Evolutionary conservation across 2,113 vertebrate species (phyloP).

Genomic region (Numenius arquata): DNA sequence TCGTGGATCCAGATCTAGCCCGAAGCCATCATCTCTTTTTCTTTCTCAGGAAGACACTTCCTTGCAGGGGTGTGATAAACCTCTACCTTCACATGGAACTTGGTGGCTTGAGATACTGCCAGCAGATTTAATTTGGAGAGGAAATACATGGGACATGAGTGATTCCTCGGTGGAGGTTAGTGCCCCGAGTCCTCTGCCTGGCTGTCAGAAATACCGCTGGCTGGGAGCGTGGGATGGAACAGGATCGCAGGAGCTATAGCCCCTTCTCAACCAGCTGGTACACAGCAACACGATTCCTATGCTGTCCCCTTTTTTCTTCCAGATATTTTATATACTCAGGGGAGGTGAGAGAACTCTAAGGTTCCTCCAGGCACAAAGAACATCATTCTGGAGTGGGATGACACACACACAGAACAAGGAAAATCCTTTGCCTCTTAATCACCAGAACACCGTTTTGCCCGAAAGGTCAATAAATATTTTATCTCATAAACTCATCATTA

Average conservation of each 20-base stretch:
- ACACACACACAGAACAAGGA: background rate
- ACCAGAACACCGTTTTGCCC: background rate
- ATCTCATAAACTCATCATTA: background rate
- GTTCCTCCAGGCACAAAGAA: background rate
- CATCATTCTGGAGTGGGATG: background rate
- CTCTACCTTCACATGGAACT: background rate
- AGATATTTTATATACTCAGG: background rate
- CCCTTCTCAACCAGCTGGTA: background rate
- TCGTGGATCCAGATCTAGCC: background rate
- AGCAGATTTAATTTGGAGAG: background rate
- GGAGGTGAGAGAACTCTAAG: background rate
- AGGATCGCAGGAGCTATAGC: background rate
- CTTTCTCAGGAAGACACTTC: background rate
- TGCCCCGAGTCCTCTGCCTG: background rate
- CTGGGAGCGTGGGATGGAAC: accelerated
- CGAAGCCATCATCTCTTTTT: background rate
- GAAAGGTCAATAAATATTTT: background rate
- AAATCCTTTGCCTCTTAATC: background rate
- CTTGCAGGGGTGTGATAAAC: background rate
- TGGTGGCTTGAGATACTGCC: background rate
- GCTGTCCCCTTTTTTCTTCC: background rate
- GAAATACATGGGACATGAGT: background rate
- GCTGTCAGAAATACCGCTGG: background rate
- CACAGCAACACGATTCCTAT: background rate
- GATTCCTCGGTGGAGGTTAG: background rate